phyloP scores from a whole-genome alignment of 2,888 invertebrate species.

The Chironomus riparius region DNA sequence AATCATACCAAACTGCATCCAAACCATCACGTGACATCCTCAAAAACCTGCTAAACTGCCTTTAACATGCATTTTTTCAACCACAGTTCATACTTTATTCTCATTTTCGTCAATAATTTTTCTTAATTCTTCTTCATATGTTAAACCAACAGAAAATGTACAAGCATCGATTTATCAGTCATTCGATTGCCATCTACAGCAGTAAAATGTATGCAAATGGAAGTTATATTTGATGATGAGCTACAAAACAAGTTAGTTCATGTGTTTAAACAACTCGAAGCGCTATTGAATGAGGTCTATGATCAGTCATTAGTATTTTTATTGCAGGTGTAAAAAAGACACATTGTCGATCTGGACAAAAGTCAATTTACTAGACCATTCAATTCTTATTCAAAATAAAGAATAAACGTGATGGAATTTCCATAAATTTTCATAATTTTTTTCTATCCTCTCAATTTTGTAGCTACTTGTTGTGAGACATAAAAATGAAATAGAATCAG shows the following conservation, averaged over 20 bases:
- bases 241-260: background rate
- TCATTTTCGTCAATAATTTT: no score
- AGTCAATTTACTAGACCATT: background rate
- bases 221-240: no score
- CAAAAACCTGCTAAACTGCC: no score
- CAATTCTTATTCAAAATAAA: background rate
- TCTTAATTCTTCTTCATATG: no score
- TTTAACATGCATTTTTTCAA: no score
- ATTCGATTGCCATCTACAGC: no score
- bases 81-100: no score
- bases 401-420: conserved; percentile 3
- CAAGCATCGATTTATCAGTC: no score
- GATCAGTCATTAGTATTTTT: conserved; percentile 7
- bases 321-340: conserved; percentile 11
- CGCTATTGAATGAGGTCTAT: background rate
- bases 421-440: conserved; percentile 10
- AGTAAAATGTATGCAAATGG: no score
- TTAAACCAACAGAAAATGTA: no score
- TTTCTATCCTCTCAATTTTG: background rate
- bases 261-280: background rate
- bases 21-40: no score
- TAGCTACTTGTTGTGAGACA: background rate
- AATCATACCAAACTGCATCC: no score
- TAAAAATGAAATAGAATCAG: background rate
- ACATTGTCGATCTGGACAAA: background rate